phyloP scores from a whole-genome alignment of 2,113 vertebrate genomes.

The Solenodon paradoxus region DNA sequence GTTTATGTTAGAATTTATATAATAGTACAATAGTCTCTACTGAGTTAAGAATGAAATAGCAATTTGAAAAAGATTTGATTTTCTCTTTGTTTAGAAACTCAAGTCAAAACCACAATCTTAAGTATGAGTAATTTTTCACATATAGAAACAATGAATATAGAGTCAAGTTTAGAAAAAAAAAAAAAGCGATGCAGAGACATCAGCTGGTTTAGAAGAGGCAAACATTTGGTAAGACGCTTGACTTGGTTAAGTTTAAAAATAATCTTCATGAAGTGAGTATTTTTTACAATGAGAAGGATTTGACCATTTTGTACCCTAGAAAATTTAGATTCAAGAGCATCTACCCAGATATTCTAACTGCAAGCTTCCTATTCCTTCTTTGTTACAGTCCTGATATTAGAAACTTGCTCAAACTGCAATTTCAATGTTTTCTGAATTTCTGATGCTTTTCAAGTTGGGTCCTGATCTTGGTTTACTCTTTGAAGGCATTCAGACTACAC shows the following conservation, averaged over 20 bases:
- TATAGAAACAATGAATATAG: no score
- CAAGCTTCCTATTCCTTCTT: background rate
- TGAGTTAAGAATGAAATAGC: no score
- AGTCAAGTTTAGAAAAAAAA: no score
- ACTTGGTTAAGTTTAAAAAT: background rate
- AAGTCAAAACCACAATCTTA: no score
- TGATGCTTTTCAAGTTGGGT: background rate
- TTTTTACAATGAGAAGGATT: background rate
- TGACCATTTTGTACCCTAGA: background rate
- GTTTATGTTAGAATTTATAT: no score
- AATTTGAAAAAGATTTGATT: no score
- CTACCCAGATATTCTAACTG: background rate
- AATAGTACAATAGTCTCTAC: no score
- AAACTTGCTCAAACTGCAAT: background rate
- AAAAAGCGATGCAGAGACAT: background rate
- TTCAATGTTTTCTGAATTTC: background rate
- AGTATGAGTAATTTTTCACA: no score
- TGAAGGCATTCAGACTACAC: background rate
- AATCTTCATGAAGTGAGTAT: background rate
- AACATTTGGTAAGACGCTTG: background rate
- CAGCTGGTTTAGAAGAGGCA: background rate
- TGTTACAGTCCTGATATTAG: background rate
- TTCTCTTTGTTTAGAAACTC: no score
- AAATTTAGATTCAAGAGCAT: background rate
- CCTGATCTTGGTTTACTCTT: background rate